Conservation (phyloP, 2,113 vertebrate genomes). For the Pelmatolapia mariae region DNA sequence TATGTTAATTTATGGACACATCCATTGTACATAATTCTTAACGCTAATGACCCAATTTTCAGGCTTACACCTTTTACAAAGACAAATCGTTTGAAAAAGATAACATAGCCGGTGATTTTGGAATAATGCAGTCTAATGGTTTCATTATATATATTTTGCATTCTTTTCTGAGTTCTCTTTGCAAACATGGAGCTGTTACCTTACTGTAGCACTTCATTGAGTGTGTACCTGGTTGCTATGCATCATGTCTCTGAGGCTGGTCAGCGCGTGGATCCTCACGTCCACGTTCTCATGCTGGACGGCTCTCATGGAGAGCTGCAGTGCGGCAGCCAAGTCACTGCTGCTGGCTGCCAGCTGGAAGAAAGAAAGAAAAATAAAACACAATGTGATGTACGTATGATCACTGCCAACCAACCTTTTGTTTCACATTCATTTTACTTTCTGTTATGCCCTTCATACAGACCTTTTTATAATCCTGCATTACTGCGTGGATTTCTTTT, state of each 20-base stretch:
- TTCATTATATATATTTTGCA: background rate
- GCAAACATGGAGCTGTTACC: background rate
- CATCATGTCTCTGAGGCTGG: constrained; percentile 88
- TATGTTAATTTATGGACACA: background rate
- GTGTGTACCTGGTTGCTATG: constrained; percentile 89
- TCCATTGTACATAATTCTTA: background rate
- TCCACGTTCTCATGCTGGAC: constrained; percentile 96
- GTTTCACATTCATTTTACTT: background rate
- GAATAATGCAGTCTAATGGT: background rate
- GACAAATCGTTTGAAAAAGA: accelerated
- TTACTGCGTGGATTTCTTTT: constrained; percentile 86
- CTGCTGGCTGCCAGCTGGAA: constrained; percentile 86
- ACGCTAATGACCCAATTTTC: background rate
- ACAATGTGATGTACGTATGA: background rate
- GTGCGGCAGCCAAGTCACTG: constrained; percentile 81
- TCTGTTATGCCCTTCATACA: background rate
- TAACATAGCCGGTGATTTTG: background rate
- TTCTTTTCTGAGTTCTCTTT: background rate
- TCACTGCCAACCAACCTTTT: background rate
- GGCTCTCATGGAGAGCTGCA: constrained; percentile 92
- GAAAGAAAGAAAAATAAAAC: background rate
- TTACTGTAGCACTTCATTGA: background rate
- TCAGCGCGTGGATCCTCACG: constrained; percentile 92
- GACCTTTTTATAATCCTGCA: constrained; percentile 95
- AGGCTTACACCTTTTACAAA: background rate